phyloP scores from a whole-genome alignment of 2,113 vertebrate genomes.

The Lagopus leucura region DNA sequence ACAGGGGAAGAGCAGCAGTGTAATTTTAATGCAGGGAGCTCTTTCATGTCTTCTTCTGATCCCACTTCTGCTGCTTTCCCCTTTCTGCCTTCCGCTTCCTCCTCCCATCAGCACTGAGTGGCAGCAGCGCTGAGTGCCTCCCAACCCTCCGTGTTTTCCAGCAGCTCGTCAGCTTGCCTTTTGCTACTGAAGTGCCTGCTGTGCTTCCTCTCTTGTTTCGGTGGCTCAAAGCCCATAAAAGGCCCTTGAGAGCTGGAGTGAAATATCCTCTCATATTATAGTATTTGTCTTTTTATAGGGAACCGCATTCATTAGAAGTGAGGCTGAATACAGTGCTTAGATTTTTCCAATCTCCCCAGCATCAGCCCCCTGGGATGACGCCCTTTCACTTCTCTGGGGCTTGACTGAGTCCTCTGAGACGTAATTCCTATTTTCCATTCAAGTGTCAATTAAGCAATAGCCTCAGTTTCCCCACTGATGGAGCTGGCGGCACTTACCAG shows the following conservation, averaged over 20 bases:
- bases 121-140: not conserved
- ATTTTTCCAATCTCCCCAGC: not conserved
- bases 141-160: not conserved
- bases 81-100: not conserved
- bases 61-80: not conserved
- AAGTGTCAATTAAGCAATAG: not conserved
- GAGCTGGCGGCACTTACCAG: not conserved
- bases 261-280: slow-evolving; percentile 20
- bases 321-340: not conserved
- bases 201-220: slow-evolving; percentile 22
- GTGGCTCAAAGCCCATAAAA: slow-evolving; percentile 38
- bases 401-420: not conserved
- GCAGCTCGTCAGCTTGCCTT: not conserved
- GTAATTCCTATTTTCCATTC: not conserved
- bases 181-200: slow-evolving; percentile 33
- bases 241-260: slow-evolving; percentile 20
- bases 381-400: not conserved
- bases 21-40: not conserved
- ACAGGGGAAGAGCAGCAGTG: not conserved
- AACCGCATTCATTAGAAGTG: slow-evolving; percentile 10
- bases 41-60: not conserved
- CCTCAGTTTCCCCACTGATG: slow-evolving; percentile 31
- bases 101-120: not conserved
- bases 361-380: not conserved
- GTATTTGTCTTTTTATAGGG: slow-evolving; percentile 30